Base-by-base conservation (phyloP, 2,888 invertebrate genomes). In the Pammene aurita region DNA sequence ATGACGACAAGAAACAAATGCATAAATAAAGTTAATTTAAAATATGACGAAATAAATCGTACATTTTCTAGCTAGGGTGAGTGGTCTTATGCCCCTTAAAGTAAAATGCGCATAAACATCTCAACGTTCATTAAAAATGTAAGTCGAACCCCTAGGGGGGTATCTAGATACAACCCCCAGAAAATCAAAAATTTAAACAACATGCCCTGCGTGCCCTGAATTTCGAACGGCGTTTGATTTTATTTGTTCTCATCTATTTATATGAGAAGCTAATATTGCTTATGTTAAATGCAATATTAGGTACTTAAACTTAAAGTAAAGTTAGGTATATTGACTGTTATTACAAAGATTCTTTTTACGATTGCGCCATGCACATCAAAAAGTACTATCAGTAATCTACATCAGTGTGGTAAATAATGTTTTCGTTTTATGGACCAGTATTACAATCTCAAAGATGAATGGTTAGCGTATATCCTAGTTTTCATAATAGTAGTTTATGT, bases 111-210 rank as follows among this genome's bases (percentile, higher is more conserved):
- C 57, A 52, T 64, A 52, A 68, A 38, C 50, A 50, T 64, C 63
- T 68, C 63, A 58, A 64, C 50, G 56, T 18, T 64, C 68, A 68
- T 68, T 64, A 68, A 64, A 58, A 52, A 68, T 68, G 52, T 57
- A 68, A 67, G 48, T n/a, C 35, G 50, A 57, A 26, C 44, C 67
- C 57, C 44, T 42, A n/a, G n/a, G n/a, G n/a, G n/a, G n/a, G n/a
- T n/a, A n/a, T n/a, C n/a, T n/a, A 42, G 48, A 52, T 2, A 13
- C 41, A 68, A 42, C 35, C 44, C 57, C 52, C 26, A 52, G 46
- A 34, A 50, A 68, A 68, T 68, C 57, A 68, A 68, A 64, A 68
- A 68, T 64, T 68, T 44, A 68, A 68, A 68, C 57, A 64, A 64
- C 68, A 58, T 50, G 56, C 63, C 52, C 68, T 62, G 57, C 63